Evolutionary conservation across 2,797 vertebrate genomes (phyloP).

Genomic region (Pygocentrus nattereri): DNA sequence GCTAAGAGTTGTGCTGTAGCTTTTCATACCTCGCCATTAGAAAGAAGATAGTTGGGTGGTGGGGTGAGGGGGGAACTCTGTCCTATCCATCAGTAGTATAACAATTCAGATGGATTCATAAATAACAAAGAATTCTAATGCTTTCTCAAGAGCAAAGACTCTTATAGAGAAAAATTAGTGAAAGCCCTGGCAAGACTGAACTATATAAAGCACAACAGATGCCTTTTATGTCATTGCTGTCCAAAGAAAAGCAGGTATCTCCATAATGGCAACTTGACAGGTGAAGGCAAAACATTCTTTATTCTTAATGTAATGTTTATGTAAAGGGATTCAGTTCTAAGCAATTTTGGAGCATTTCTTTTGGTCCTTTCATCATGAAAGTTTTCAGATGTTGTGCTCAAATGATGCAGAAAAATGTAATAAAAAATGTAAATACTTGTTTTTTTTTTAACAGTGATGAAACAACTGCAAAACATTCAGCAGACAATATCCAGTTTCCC

Average conservation of each 20-base stretch:
- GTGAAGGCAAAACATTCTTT: no score
- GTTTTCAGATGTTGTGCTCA: no score
- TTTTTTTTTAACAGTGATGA: no score
- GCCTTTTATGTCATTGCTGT: no score
- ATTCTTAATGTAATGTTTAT: no score
- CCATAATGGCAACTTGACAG: no score
- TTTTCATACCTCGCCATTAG: slow-evolving; percentile 12
- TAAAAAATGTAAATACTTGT: no score
- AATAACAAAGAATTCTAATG: neutral
- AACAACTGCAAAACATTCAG: neutral
- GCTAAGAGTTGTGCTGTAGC: neutral
- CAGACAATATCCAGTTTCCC: neutral
- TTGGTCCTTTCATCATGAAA: no score
- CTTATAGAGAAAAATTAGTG: neutral
- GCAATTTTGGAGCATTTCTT: no score
- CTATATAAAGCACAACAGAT: no score
- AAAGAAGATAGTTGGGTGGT: slow-evolving; percentile 20
- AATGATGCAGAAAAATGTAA: no score
- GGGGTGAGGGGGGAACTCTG: neutral
- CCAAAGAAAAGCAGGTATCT: neutral
- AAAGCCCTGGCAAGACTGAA: neutral
- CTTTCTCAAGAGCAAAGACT: neutral
- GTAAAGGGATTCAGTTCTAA: no score
- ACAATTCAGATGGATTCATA: neutral
- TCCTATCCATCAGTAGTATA: neutral